phyloP scores from a whole-genome alignment of 2,797 vertebrate species.

The Sparus aurata region DNA sequence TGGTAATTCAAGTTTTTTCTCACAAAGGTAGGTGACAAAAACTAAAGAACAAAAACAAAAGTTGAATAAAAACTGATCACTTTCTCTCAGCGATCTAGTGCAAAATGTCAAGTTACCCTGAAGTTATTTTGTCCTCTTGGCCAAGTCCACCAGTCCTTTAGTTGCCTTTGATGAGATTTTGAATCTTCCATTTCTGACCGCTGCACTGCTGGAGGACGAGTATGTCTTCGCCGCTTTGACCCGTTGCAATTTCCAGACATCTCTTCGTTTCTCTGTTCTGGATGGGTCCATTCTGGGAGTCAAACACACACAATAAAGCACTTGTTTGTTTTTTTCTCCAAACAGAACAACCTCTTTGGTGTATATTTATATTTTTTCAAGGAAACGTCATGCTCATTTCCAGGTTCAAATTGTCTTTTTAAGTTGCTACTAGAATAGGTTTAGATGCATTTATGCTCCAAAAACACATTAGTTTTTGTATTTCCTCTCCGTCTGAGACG shows the following conservation, averaged over 20 bases:
- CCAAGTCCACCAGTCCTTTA: neutral
- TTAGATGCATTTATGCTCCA: too few relatives aligned
- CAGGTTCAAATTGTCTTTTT: too few relatives aligned
- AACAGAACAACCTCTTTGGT: neutral
- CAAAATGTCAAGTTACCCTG: neutral
- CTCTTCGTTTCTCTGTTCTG: conserved; percentile 79
- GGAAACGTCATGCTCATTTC: too few relatives aligned
- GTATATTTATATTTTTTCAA: neutral
- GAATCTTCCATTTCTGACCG: conserved; percentile 79
- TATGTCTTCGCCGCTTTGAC: conserved; percentile 2
- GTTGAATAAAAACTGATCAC: neutral
- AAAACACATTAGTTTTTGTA: too few relatives aligned
- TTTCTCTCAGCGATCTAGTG: neutral
- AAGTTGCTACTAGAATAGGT: too few relatives aligned
- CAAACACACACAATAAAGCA: conserved; percentile 22
- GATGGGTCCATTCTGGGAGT: conserved; percentile 70
- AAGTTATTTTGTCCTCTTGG: neutral
- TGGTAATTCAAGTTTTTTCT: neutral
- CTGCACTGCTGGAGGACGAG: conserved; percentile 77
- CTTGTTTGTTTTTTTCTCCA: neutral
- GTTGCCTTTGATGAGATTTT: conserved; percentile 54
- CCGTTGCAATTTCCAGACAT: conserved; percentile 72
- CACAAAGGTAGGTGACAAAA: neutral
- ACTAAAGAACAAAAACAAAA: neutral
- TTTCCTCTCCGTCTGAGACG: too few relatives aligned